Base-by-base conservation (phyloP, 1,140 invertebrate species). In the Hetaerina americana region DNA sequence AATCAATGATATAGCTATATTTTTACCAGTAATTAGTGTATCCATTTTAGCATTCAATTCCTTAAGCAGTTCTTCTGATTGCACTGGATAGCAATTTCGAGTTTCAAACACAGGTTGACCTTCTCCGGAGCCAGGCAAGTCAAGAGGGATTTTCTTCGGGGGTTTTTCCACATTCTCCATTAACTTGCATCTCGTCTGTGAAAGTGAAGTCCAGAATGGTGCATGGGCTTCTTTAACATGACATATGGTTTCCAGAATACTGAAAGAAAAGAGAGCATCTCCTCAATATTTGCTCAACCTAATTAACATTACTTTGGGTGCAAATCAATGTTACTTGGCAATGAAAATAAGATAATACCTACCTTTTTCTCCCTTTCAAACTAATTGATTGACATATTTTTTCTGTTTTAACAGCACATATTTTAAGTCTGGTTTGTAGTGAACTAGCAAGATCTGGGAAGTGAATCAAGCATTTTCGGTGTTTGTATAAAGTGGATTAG, bases 81-180 rank as follows among this genome's bases (percentile, higher is more conserved):
- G 85, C 26, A 86, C 71, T 1, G 90, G 89, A 77, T 92, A 92
- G 72, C 88, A 91, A 77, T 89, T 81, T 69, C 90, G 80, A 0
- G 92, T 95, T 66, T 82, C 81, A 78, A 87, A 92, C 0, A 82
- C 80, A 0, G 81, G 82, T 18, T 57, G 15, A 5, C 10, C 40
- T 18, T 1, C 40, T 5, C 3, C 3, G 2, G 15, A 12, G 22
- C 10, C 22, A 18, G 40, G 10, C 1, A 12, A 18, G 15, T 57
- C 10, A 12, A 8, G 6, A 8, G 15, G 40, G 15, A n/a, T 12
- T 18, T 57, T 18, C 10, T 18, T n/a, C 22, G 15, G 40, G 1
- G 40, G 40, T 57, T 57, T 57, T 10, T n/a, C 22, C 15, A 18
- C 10, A 57, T 57, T 10, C 2, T 57, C 40, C 40, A 57, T 10